These are phyloP conservation scores for Crossaster papposus DNA, from an alignment of 53 echinoderm and acorn worm species.

Conservation along the genomic window DNA sequence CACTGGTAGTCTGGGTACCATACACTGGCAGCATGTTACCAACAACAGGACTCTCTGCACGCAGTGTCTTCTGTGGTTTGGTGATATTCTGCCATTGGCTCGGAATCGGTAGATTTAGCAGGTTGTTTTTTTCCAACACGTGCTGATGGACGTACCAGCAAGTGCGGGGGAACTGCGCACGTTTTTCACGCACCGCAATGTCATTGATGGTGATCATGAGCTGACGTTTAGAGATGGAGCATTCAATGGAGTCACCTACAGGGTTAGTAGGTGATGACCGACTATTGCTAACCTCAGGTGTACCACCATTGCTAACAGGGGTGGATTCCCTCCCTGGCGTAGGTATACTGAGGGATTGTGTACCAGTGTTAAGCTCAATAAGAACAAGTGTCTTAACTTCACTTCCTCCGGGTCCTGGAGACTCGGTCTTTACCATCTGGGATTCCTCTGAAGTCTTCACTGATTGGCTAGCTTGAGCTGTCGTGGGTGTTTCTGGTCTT, in stretches of 20 bases:
- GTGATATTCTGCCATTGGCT: conserved; percentile 66
- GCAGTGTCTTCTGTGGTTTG: conserved; percentile 39
- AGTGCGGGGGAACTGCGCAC: conserved; percentile 65
- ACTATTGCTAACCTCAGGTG: not conserved
- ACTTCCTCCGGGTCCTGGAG: not conserved
- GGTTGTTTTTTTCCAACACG: conserved; percentile 74
- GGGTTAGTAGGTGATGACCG: not conserved
- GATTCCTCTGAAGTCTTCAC: not conserved
- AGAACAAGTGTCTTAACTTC: not conserved
- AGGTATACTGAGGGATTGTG: not conserved
- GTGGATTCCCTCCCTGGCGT: not conserved
- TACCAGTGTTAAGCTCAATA: not conserved
- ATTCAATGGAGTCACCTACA: conserved; percentile 44
- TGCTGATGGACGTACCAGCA: conserved; percentile 95
- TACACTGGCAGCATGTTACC: not conserved
- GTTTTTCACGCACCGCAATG: conserved; percentile 88
- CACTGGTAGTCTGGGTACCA: conserved; percentile 9
- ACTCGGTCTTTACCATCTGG: not conserved
- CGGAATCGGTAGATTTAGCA: conserved; percentile 77
- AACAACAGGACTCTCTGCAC: conserved; percentile 39
- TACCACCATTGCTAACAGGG: not conserved
- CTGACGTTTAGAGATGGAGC: conserved; percentile 89
- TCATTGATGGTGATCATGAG: conserved; percentile 80
- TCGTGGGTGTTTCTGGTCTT: not conserved
- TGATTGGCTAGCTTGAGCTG: conserved; percentile 14